A percentile compares a stretch with the other conserved stretches of the same genome.
Conservation (phyloP, 2,888 invertebrate genomes). For the Drosophila cracens region DNA sequence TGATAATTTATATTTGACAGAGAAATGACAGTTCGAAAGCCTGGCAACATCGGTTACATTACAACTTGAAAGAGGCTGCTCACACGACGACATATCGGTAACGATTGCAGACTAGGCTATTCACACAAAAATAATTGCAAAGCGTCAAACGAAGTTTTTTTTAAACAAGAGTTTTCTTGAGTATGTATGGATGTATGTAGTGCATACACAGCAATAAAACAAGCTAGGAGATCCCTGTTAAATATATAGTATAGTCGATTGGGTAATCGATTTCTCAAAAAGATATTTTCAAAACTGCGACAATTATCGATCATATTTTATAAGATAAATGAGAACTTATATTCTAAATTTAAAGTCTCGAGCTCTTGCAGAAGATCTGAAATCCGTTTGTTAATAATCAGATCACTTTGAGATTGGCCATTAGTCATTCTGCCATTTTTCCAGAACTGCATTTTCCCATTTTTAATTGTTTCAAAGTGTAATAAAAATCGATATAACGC, state of each 20-base stretch:
- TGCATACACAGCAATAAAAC: neutral
- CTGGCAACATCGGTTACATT: neutral
- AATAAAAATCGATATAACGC: neutral
- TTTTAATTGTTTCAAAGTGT: neutral
- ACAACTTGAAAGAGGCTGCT: neutral
- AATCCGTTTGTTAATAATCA: neutral
- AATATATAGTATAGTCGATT: neutral
- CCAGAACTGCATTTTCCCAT: neutral
- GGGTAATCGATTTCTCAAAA: neutral
- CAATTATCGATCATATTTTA: neutral
- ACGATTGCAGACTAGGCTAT: neutral
- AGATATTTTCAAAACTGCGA: neutral
- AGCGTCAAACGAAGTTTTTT: neutral
- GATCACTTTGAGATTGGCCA: neutral
- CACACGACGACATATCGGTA: conserved; percentile 9
- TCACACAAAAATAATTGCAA: neutral
- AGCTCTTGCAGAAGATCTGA: neutral
- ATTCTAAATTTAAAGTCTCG: neutral
- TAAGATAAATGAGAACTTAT: neutral
- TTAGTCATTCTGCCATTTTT: neutral
- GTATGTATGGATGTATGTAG: neutral
- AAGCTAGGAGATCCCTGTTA: neutral
- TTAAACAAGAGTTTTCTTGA: neutral
- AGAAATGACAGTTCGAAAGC: neutral
- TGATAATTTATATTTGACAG: neutral